A percentile compares a stretch with the other conserved stretches of the same genome.
Conservation (phyloP, 2,797 vertebrate genomes). For the Macropus fuliginosus region DNA sequence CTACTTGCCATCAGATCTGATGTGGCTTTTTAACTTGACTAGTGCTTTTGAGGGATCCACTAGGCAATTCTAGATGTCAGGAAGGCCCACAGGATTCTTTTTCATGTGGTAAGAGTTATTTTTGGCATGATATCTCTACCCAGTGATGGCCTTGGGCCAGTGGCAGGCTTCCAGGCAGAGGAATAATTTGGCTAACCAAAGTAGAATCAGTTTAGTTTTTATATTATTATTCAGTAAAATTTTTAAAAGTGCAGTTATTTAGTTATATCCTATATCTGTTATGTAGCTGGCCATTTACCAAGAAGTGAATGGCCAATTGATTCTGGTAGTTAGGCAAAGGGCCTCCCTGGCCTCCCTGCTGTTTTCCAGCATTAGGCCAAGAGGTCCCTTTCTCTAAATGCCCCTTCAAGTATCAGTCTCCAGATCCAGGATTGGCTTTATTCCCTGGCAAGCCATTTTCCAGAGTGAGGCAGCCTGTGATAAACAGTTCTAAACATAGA, state of each 20-base stretch:
- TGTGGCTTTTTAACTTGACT: not conserved
- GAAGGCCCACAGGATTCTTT: conserved; percentile 5
- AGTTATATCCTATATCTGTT: not conserved
- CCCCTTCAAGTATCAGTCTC: not conserved
- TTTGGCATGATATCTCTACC: conserved; percentile 3
- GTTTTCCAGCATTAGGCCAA: not conserved
- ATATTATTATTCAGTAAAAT: conserved; percentile 21
- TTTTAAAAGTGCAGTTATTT: conserved; percentile 25
- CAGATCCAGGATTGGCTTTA: not conserved
- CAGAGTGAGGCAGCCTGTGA: not conserved
- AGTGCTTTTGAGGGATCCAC: conserved; percentile 20
- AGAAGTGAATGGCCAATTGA: not conserved
- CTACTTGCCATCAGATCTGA: not conserved
- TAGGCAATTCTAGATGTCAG: not conserved
- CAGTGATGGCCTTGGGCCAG: not conserved
- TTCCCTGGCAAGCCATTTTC: not conserved
- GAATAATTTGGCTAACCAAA: not conserved
- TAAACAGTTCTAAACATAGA: not conserved
- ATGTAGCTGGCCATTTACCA: not conserved
- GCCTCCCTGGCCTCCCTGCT: not conserved
- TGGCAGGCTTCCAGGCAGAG: not conserved
- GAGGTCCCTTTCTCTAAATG: not conserved
- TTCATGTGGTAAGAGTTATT: not conserved
- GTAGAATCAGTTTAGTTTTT: conserved; percentile 45
- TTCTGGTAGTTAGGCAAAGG: not conserved